phyloP scores from a whole-genome alignment of 2,888 invertebrate genomes.

The Tholera decimalis region DNA sequence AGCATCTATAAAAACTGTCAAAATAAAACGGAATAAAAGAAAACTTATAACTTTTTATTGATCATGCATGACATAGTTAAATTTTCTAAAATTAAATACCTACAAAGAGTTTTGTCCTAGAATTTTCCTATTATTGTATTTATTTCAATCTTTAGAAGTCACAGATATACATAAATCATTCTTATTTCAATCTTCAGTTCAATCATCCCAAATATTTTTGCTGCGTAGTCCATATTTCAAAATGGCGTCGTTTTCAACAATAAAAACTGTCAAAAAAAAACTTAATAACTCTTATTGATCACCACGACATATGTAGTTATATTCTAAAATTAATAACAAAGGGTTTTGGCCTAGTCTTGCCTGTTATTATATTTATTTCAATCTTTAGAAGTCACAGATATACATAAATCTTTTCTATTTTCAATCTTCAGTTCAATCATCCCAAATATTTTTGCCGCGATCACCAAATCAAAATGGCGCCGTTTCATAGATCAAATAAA shows the following conservation, averaged over 20 bases:
- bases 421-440: conserved; percentile 30
- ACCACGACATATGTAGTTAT: too few species aligned
- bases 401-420: conserved; percentile 15
- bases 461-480: conserved; percentile 19
- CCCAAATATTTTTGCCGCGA: neutral
- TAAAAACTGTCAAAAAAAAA: conserved; percentile 1
- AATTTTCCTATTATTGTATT: conserved; percentile 6
- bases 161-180: conserved; percentile 8
- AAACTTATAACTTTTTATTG: neutral
- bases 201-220: conserved; percentile 25
- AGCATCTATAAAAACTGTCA: conserved; percentile 2
- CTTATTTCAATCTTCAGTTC: conserved; percentile 14
- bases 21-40: too few species aligned
- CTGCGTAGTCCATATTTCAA: conserved; percentile 2
- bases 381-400: conserved; percentile 1
- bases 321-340: conserved; percentile 15
- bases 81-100: conserved; percentile 19
- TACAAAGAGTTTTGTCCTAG: neutral
- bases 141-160: neutral
- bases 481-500: conserved; percentile 38
- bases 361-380: conserved; percentile 1
- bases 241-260: conserved; percentile 8
- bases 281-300: neutral
- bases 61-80: too few species aligned
- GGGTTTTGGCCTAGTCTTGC: neutral